These are phyloP conservation scores for Hybos culiciformis DNA, from an alignment of 2,888 invertebrate species.

Conservation along the genomic window DNA sequence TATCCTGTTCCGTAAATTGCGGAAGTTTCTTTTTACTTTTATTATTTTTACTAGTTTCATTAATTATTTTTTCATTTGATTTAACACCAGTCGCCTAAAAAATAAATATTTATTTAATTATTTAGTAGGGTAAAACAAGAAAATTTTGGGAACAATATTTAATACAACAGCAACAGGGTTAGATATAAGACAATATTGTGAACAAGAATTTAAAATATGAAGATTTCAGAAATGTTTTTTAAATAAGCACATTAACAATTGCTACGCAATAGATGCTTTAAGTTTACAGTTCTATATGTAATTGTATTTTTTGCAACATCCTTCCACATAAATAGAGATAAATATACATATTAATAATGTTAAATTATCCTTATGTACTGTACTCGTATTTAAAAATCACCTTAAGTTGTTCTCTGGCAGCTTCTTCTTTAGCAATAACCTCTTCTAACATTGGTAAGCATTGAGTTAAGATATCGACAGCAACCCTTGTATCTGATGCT, in stretches of 20 bases:
- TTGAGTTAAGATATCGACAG: slow-evolving; percentile 48
- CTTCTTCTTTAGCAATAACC: slow-evolving; percentile 45
- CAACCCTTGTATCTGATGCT: slow-evolving; percentile 50
- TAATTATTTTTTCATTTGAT: slow-evolving; percentile 45
- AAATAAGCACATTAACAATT: too few relatives aligned
- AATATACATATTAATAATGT: too few relatives aligned
- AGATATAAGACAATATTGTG: background rate
- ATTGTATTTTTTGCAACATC: too few relatives aligned
- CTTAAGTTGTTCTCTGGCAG: slow-evolving; percentile 47
- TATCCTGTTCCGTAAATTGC: slow-evolving; percentile 39
- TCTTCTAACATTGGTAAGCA: slow-evolving; percentile 45
- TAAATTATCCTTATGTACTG: too few relatives aligned
- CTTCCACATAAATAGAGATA: too few relatives aligned
- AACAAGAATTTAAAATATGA: background rate
- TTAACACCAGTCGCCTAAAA: slow-evolving; percentile 44
- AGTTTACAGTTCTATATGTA: too few relatives aligned
- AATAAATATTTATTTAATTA: slow-evolving; percentile 3
- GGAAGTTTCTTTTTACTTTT: slow-evolving; percentile 31
- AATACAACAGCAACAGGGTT: background rate
- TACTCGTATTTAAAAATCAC: too few relatives aligned
- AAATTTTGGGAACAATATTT: background rate
- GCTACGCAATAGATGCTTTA: too few relatives aligned
- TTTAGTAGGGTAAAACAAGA: background rate
- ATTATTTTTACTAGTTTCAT: slow-evolving; percentile 40
- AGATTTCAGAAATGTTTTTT: too few relatives aligned